Percentiles rank a stretch among this genome's conserved stretches.
phyloP scores from a whole-genome alignment of 2,113 vertebrate genomes.

The Lepidothrix coronata region DNA sequence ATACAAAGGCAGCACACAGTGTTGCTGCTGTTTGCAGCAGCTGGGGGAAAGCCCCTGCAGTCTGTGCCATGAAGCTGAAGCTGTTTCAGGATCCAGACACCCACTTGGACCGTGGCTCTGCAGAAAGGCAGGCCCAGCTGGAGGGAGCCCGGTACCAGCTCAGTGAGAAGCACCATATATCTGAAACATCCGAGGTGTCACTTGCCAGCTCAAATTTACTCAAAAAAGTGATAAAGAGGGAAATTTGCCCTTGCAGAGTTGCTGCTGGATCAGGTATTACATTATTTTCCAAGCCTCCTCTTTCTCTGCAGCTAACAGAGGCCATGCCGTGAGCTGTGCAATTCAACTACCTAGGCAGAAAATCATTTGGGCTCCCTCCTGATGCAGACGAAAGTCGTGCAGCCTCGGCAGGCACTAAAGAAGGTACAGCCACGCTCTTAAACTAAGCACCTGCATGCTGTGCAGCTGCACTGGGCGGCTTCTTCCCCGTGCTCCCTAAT shows the following conservation, averaged over 20 bases:
- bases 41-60: background rate
- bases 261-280: background rate
- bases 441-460: background rate
- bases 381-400: background rate
- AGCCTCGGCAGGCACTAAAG: background rate
- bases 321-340: background rate
- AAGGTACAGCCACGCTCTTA: background rate
- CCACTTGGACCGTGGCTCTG: background rate
- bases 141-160: background rate
- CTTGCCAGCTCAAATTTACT: background rate
- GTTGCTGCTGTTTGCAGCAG: background rate
- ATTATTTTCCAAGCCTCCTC: background rate
- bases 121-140: background rate
- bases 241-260: background rate
- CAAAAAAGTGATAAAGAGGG: background rate
- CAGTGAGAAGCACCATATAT: background rate
- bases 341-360: background rate
- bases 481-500: background rate
- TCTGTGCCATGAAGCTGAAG: background rate
- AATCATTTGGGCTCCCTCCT: background rate
- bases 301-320: background rate
- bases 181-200: background rate
- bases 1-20: background rate
- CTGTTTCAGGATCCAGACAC: background rate
- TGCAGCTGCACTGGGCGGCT: background rate